Conservation (phyloP, 2,113 vertebrate genomes). For the Phrynocephalus versicolor region DNA sequence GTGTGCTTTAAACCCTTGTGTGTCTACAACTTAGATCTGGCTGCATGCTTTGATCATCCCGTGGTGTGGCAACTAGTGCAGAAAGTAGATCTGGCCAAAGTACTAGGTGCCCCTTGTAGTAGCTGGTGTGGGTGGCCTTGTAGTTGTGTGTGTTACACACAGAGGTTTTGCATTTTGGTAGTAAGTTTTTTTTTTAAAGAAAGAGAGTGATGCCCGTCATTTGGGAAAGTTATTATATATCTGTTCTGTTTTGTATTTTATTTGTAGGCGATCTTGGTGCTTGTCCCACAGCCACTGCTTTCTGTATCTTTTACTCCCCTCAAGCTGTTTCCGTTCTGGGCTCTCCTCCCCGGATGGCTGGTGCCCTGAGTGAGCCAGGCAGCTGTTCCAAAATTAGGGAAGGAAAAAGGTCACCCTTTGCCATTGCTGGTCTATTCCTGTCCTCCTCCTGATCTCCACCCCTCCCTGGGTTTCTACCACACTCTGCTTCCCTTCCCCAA, state of each 20-base stretch:
- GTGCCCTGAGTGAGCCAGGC: background rate
- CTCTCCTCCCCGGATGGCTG: background rate
- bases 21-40: background rate
- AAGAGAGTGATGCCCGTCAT: no score
- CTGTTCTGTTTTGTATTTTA: no score
- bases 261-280: no score
- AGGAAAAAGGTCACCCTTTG: constrained; percentile 42
- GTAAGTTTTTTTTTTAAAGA: no score
- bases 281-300: no score
- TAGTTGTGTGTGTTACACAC: background rate
- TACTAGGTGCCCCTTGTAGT: background rate
- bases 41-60: background rate
- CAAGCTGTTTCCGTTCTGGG: background rate
- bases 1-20: background rate
- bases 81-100: background rate
- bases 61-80: no score
- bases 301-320: background rate
- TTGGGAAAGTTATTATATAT: no score
- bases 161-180: no score
- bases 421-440: constrained; percentile 16
- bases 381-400: constrained; percentile 51
- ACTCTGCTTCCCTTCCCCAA: background rate
- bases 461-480: background rate
- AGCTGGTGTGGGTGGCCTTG: background rate
- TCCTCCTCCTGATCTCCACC: background rate